Base-by-base conservation (phyloP, 2,888 invertebrate species). In the Tiphia femorata region DNA sequence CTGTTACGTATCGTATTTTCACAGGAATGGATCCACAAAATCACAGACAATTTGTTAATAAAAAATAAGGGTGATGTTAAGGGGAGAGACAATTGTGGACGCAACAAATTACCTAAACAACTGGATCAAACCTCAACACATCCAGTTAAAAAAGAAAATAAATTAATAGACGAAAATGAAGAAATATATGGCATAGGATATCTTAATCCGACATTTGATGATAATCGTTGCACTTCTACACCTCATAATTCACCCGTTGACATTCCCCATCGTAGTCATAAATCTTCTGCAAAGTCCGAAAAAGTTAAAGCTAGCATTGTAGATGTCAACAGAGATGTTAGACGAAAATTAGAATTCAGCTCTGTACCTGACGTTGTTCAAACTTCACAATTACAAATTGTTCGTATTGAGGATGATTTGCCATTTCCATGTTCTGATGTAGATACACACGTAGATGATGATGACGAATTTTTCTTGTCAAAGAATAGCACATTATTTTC, bases 401-500 rank as follows among this genome's bases (percentile, higher is more conserved):
- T 62, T 14, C 62, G 49, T 14, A 40, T 55, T 29, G 67, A 71
- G 2, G 64, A 70, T 3, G 70, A 72, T 10, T 47, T 57, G 3
- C 44, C 67, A 1, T 73, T 72, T 2, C 65, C 69, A 10, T 56
- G 65, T 1, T 68, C 67, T 14, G 72, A 73, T 40, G 30, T 52
- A 7, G 62, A 74, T 17, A 37, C 44, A 5, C 56, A 47, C 41
- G 53, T 55, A 30, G 54, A 69, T 23, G 72, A 76, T 16, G 70
- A 72, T 16, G 78, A 81, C 6, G 82, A 82, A 62, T 82, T 82
- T 55, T 83, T 82, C 69, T 82, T 91, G 51, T 86, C 90, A 8
- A 87, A 90, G 73, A 89, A 90, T 62, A 91, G 91, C 78, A 87
- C 87, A 30, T 85, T 91, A 8, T 91, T 92, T 79, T 89, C 90